phyloP scores from a whole-genome alignment of 2,113 vertebrate genomes.

The Gobio gobio region DNA sequence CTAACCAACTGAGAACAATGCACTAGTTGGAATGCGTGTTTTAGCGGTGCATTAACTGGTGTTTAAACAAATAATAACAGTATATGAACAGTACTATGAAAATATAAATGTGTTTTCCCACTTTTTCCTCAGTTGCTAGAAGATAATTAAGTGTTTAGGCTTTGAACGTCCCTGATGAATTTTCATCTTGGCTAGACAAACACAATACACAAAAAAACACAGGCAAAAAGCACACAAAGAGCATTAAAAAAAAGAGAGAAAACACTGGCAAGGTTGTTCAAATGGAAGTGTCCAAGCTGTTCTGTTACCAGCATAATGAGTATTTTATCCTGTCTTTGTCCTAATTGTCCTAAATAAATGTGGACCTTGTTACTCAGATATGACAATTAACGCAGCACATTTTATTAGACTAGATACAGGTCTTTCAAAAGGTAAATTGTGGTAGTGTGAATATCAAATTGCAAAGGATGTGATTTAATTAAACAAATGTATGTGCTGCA shows the following conservation, averaged over 20 bases:
- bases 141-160: slow-evolving; percentile 46
- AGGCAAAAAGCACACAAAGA: slow-evolving; percentile 10
- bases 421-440: slow-evolving; percentile 16
- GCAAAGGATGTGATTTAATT: not conserved
- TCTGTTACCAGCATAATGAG: slow-evolving; percentile 24
- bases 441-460: not conserved
- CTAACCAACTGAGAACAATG: not conserved
- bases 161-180: slow-evolving; percentile 42
- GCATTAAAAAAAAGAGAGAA: not conserved
- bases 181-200: slow-evolving; percentile 26
- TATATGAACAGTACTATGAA: not conserved
- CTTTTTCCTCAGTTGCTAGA: slow-evolving; percentile 35
- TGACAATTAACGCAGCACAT: slow-evolving; percentile 51
- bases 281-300: slow-evolving; percentile 11
- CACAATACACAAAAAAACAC: slow-evolving; percentile 23
- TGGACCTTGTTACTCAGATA: slow-evolving; percentile 59
- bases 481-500: not conserved
- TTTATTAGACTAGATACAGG: slow-evolving; percentile 56
- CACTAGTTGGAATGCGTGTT: not conserved
- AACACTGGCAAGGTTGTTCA: slow-evolving; percentile 27
- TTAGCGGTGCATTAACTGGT: not conserved
- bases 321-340: slow-evolving; percentile 41
- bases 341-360: slow-evolving; percentile 47
- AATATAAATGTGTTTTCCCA: slow-evolving; percentile 7
- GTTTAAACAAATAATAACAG: not conserved